Base-by-base conservation (phyloP, 2,888 invertebrate species). In the Tubiluchus corallicola region DNA sequence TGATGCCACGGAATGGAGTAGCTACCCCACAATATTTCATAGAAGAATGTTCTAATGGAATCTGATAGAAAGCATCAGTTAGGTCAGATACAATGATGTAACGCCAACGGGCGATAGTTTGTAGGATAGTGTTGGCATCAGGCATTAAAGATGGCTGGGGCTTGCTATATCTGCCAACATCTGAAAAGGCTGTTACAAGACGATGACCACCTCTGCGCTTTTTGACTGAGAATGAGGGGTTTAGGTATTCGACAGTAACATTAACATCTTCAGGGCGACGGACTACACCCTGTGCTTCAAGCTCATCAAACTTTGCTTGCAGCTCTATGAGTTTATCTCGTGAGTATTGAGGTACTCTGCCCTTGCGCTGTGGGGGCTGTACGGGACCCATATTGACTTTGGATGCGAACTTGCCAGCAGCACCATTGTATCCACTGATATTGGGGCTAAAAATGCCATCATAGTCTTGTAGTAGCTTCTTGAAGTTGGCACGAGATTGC, bases 21-120 rank as follows among this genome's bases (percentile, higher is more conserved):
- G 45, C 48, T 4, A 54, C 50, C 2, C 52, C 50, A 43, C 51
- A 52, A 29, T 53, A 51, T 20, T 52, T 54, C 50, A 53, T 51
- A 3, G 53, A 50, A 2, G 44, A 20, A 18, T 38, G 39, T 3
- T 48, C 21, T 3, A 54, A 41, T 9, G 52, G 49, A 15, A 53
- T 49, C 41, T 53, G 52, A 37, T 53, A 50, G 19, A 53, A 53
- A 2, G 51, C 48, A 5, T 42, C 46, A 9, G 46, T 48, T 1
- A 53, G 40, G 40, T 52, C 51, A 13, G 51, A 47, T 1, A 39
- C 38, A n/a, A 50, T 47, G 21, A 48, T 51, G 45, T 48, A 53
- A 21, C 50, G 50, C 53, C 51, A 54, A 15, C 45, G 42, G 2
- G 42, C 41, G 19, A 51, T 50, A 1, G 42, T 39, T 3, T 50